Percentiles rank a stretch among this genome's conserved stretches.
Conservation (phyloP, 2,797 vertebrate species). For the Chloroceryle inda region DNA sequence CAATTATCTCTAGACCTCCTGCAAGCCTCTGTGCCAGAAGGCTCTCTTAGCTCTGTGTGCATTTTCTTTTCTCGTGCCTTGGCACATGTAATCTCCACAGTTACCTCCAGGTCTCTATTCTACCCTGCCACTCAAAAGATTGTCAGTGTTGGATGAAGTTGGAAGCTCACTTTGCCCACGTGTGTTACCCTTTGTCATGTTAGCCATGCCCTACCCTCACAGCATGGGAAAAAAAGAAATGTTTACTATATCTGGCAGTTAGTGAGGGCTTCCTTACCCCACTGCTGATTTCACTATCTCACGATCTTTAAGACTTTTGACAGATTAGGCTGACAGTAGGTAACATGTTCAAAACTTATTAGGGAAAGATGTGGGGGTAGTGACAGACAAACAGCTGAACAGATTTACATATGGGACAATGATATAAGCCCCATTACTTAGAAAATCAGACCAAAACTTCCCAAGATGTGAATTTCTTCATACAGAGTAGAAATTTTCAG, state of each 20-base stretch:
- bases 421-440: background rate
- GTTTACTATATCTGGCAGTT: background rate
- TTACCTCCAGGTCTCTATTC: background rate
- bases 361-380: background rate
- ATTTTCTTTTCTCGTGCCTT: background rate
- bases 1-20: background rate
- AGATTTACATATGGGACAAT: background rate
- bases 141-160: too few species aligned
- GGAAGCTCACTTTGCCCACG: rapidly evolving
- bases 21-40: background rate
- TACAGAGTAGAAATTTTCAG: background rate
- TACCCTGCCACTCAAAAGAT: too few species aligned
- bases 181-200: background rate
- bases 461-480: background rate
- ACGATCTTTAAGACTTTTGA: background rate
- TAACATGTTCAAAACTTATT: background rate
- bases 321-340: slow-evolving; percentile 19
- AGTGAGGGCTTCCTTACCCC: background rate
- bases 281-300: background rate
- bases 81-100: rapidly evolving
- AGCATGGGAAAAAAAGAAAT: background rate
- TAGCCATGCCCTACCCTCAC: background rate
- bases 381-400: slow-evolving; percentile 10
- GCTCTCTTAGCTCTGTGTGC: background rate
- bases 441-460: background rate